Evolutionary conservation across 2,113 vertebrate genomes (phyloP).

Genomic region (Herpetotheres cachinnans): DNA sequence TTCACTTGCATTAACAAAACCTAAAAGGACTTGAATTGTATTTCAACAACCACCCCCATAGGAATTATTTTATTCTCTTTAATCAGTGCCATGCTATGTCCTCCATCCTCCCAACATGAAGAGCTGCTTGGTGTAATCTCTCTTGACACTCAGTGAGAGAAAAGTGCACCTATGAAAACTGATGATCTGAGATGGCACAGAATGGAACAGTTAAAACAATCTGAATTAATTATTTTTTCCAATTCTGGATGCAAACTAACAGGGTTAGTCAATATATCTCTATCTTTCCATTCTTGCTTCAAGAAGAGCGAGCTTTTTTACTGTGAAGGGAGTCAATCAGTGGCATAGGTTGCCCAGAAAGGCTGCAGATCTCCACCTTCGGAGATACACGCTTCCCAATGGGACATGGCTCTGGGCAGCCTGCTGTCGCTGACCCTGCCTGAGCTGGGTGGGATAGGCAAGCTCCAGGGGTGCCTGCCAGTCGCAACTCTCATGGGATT

Average conservation of each 20-base stretch:
- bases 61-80: neutral
- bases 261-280: neutral
- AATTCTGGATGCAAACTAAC: neutral
- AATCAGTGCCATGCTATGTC: neutral
- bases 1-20: neutral
- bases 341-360: too few species aligned
- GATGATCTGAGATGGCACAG: neutral
- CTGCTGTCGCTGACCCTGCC: neutral
- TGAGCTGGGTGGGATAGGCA: neutral
- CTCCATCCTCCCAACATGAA: neutral
- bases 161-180: neutral
- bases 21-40: neutral
- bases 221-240: neutral
- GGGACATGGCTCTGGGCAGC: neutral
- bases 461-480: neutral
- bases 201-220: neutral
- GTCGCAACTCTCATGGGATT: neutral
- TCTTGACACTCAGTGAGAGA: neutral
- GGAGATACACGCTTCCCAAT: accelerated
- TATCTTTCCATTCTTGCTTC: neutral
- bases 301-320: neutral
- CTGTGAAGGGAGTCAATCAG: neutral
- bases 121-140: neutral
- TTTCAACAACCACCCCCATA: neutral
- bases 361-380: neutral